Base-by-base conservation (phyloP, 2,888 invertebrate genomes). In the Cinara cedri region DNA sequence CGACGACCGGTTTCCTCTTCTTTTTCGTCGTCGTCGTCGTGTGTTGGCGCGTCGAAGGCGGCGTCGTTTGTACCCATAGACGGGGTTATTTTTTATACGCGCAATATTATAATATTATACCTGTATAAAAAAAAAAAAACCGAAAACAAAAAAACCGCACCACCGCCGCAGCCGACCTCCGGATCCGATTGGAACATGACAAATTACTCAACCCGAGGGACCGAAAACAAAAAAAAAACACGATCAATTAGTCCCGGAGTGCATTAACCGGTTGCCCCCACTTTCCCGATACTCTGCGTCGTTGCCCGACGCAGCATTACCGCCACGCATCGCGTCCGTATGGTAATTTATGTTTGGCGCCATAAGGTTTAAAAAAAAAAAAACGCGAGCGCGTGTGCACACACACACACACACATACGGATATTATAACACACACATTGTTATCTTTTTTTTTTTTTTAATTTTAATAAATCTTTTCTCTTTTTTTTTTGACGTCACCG, bases 121-220 rank as follows among this genome's bases (percentile, higher is more conserved):
- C n/a, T n/a, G n/a, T n/a, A n/a, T n/a, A n/a, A n/a, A n/a, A n/a
- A n/a, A n/a, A n/a, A n/a, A n/a, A n/a, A n/a, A n/a, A n/a, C n/a
- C n/a, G n/a, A n/a, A n/a, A n/a, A n/a, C n/a, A n/a, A n/a, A 65
- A 65, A 46, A 65, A n/a, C n/a, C n/a, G 65, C 60, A 42, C 68
- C 70, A 19, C 60, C n/a, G n/a, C n/a, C n/a, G n/a, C n/a, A n/a
- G n/a, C n/a, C 57, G 44, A 26, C 57, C 76, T 44, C 57, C 76
- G 68, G 68, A 60, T 70, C 60, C 68, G 26, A 55, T 70, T 26
- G 76, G 60, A 57, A 78, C 78, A 78, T 70, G 78, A 78, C 78
- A 78, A 78, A 78, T 78, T 78, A 78, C 78, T 78, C 78, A 78
- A 78, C 78, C 70, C 21, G 63, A 75, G 78, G 78, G 78, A 78